phyloP scores from a whole-genome alignment of 1,140 invertebrate species.

The Diuraphis noxia region DNA sequence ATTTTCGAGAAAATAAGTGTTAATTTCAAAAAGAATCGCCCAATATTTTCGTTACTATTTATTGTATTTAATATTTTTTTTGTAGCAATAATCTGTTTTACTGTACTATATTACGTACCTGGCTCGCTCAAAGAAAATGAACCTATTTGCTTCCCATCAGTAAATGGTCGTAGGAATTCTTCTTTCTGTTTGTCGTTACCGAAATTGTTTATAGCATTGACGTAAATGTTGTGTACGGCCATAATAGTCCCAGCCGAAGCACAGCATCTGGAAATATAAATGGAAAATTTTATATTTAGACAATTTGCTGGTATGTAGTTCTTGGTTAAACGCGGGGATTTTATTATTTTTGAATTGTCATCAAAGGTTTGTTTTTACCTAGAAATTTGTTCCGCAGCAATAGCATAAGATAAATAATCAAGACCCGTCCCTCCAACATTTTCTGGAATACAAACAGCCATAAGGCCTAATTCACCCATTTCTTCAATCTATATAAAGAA shows the following conservation, averaged over 20 bases:
- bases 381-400: constrained; percentile 93
- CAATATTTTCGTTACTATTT: background rate
- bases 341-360: background rate
- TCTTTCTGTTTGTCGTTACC: constrained; percentile 81
- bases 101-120: constrained; percentile 63
- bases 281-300: background rate
- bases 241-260: constrained; percentile 85
- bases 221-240: constrained; percentile 86
- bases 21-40: background rate
- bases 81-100: background rate
- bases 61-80: background rate
- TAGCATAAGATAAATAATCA: constrained; percentile 90
- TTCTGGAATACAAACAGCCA: constrained; percentile 82
- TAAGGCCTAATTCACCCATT: constrained; percentile 89
- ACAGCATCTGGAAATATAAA: constrained; percentile 64
- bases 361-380: constrained; percentile 60
- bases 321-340: background rate
- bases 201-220: constrained; percentile 79
- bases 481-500: constrained; percentile 71
- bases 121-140: constrained; percentile 81
- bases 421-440: constrained; percentile 82
- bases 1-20: background rate
- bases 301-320: background rate
- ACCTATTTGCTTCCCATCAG: constrained; percentile 70
- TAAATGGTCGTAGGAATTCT: constrained; percentile 77